A percentile compares a stretch with the other conserved stretches of the same genome.
Evolutionary conservation across 2,888 invertebrate genomes (phyloP).

Genomic region (Netelia virgata): DNA sequence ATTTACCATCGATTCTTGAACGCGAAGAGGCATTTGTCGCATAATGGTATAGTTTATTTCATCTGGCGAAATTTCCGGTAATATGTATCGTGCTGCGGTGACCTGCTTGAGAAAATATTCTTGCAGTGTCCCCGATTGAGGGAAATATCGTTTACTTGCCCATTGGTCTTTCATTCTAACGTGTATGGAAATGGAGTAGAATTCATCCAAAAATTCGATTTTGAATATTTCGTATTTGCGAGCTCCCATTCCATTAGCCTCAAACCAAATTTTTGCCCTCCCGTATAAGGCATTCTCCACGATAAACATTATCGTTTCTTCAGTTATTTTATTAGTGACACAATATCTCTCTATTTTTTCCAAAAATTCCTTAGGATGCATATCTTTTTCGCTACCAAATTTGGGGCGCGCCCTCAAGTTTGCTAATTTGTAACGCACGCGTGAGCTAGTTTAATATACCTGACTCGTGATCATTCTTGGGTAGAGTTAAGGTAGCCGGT

Average conservation of each 20-base stretch:
- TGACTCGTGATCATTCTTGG: background rate
- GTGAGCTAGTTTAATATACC: background rate
- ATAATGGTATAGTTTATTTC: slow-evolving; percentile 56
- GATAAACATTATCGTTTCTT: too few relatives aligned
- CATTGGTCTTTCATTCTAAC: too few relatives aligned
- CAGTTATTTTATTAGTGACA: too few relatives aligned
- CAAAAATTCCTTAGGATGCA: too few relatives aligned
- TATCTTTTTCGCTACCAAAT: background rate
- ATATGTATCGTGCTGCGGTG: slow-evolving; percentile 54
- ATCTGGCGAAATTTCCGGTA: slow-evolving; percentile 7
- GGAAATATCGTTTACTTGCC: slow-evolving; percentile 28
- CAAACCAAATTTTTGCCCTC: too few relatives aligned
- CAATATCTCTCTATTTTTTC: too few relatives aligned
- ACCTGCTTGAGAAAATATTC: slow-evolving; percentile 57
- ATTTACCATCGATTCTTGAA: too few relatives aligned
- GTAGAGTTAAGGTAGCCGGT: too few relatives aligned
- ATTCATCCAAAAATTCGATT: slow-evolving; percentile 20
- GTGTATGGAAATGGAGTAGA: slow-evolving; percentile 31
- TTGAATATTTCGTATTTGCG: too few relatives aligned
- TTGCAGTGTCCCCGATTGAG: slow-evolving; percentile 28
- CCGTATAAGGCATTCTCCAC: too few relatives aligned
- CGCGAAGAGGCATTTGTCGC: slow-evolving; percentile 42
- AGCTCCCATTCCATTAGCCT: too few relatives aligned
- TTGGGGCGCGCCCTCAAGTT: background rate
- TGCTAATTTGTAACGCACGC: background rate